phyloP scores from a whole-genome alignment of 2,797 vertebrate genomes.

The Falco cherrug region DNA sequence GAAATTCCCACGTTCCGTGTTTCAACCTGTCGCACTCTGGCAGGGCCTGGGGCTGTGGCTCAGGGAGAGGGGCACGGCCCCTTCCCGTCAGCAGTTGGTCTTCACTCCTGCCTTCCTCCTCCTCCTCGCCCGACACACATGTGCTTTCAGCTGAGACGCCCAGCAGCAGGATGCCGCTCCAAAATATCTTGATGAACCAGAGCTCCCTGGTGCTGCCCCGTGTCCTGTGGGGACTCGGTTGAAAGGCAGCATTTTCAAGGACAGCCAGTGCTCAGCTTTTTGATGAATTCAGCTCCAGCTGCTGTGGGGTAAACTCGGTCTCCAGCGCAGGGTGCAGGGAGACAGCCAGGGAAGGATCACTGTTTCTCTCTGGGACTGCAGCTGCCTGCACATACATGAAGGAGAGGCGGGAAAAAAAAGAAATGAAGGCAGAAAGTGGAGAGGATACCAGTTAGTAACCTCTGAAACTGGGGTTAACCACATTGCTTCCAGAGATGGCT shows the following conservation, averaged over 20 bases:
- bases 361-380: not conserved
- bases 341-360: not conserved
- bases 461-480: conserved; percentile 29
- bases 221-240: not conserved
- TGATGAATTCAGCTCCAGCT: not conserved
- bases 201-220: not conserved
- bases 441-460: not conserved
- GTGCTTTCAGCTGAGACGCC: not conserved
- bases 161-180: not conserved
- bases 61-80: rapidly evolving
- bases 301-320: not conserved
- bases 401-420: not conserved
- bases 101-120: not conserved
- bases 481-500: not conserved
- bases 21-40: not conserved
- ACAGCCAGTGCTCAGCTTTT: not conserved
- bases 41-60: not conserved
- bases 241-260: not conserved
- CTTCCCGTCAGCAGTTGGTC: not conserved
- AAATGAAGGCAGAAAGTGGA: not conserved
- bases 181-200: not conserved
- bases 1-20: not conserved
- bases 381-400: not conserved
- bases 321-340: not conserved
- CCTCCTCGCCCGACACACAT: rapidly evolving